Evolutionary conservation across 2,797 vertebrate species (phyloP), one percentile per base, ranked within the genome.

Genomic region (Syngnathus rostellatus): DNA sequence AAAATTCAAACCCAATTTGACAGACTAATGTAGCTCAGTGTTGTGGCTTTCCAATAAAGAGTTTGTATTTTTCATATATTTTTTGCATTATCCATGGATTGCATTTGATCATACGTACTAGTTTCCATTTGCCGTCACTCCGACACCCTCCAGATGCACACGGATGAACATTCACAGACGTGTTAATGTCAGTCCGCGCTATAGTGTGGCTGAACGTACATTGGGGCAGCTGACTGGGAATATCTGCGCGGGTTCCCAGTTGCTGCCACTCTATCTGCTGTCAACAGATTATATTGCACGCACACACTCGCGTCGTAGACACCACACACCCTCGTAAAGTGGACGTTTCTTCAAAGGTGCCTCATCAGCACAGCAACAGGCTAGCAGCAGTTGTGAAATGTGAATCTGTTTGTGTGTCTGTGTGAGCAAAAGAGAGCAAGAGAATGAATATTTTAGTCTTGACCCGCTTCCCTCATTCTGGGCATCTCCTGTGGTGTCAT

Each of bases 401-500:
- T 39, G 25, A 54, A 62, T 66, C n/a, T 16, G 59, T 23, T 41
- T 53, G 37, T 38, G 31, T 61, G 48, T 21, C 23, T 50, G 63
- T 40, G 55, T 59, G 71, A 55, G 23, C 63, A 23, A 77, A 21
- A 41, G 39, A 70, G 62, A 71, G 68, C 31, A 31, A 68, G 67
- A 67, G 65, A 72, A 83, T 86, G 79, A 88, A 86, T 89, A 85
- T 87, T 89, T 88, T 72, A 87, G 82, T 79, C 77, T 74, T 88
- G 85, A 90, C 81, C 86, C 78, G 87, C 66, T 88, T 90, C 82
- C 78, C 63, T 69, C 62, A 67, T 76, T 73, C 75, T 38, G 72
- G 82, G 84, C 87, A 87, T 86, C 82, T 88, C 85, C 85, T 83
- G 82, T 78, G 85, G 87, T 87, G 86, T 85, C 79, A 80, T 82